These are phyloP conservation scores for Aphodius sticticus DNA, from an alignment of 2,888 invertebrate species.

Conservation along the genomic window DNA sequence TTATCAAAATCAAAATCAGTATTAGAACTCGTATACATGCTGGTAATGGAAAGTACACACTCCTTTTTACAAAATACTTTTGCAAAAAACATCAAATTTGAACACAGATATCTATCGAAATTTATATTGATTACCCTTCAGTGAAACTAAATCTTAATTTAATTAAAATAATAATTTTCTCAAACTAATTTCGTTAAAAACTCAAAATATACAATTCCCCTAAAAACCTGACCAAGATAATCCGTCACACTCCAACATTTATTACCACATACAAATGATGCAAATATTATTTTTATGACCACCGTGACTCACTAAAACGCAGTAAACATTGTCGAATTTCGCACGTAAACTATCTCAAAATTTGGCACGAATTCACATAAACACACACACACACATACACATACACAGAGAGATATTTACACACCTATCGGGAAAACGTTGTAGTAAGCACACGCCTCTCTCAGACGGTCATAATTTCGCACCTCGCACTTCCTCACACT, in stretches of 20 bases:
- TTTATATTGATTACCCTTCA: too few relatives aligned
- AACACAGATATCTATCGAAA: too few relatives aligned
- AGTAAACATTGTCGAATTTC: neutral
- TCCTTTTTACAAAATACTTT: too few relatives aligned
- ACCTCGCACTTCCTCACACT: constrained; percentile 17
- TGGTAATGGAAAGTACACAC: too few relatives aligned
- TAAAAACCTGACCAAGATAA: neutral
- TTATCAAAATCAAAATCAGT: too few relatives aligned
- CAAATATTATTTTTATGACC: neutral
- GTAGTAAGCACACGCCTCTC: neutral
- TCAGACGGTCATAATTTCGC: neutral
- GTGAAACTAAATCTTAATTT: too few relatives aligned
- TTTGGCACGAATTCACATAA: constrained; percentile 10
- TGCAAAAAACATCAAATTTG: too few relatives aligned
- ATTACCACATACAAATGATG: neutral
- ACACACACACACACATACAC: neutral
- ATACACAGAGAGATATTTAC: constrained; percentile 9
- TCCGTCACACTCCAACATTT: neutral
- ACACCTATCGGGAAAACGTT: constrained; percentile 17
- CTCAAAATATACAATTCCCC: neutral
- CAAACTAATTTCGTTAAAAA: too few relatives aligned
- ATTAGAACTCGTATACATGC: too few relatives aligned
- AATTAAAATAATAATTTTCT: too few relatives aligned
- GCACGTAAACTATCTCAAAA: neutral
- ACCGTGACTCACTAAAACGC: neutral